A percentile compares a stretch with the other conserved stretches of the same genome.
Conservation (phyloP, 2,888 invertebrate species). For the Lasioglossum oenotherae region DNA sequence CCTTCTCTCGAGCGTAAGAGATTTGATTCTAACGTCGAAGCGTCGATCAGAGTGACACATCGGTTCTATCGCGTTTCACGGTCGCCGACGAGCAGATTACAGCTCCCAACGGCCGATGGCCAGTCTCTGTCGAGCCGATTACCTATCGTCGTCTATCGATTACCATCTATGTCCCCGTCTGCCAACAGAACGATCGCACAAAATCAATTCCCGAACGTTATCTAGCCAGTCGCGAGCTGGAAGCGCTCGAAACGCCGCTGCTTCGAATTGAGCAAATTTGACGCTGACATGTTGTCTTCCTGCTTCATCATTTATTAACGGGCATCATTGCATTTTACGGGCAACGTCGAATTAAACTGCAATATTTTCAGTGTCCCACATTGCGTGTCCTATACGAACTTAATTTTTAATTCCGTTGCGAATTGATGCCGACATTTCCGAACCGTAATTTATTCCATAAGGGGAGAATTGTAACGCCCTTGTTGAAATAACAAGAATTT, state of each 20-base stretch:
- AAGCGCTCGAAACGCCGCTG: background rate
- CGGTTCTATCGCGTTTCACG: slow-evolving; percentile 42
- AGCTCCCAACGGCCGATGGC: slow-evolving; percentile 17
- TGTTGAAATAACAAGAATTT: background rate
- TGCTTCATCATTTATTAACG: background rate
- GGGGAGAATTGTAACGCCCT: background rate
- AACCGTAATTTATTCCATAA: background rate
- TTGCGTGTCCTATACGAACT: background rate
- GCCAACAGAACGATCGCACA: background rate
- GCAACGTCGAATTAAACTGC: too few species aligned
- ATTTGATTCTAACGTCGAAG: background rate
- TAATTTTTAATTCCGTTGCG: background rate
- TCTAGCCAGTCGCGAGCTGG: background rate
- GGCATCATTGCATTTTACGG: background rate
- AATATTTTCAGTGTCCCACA: background rate
- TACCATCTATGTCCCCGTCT: background rate
- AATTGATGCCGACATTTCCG: background rate
- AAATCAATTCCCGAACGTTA: slow-evolving; percentile 20
- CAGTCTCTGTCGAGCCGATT: slow-evolving; percentile 30
- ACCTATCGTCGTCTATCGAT: slow-evolving; percentile 41
- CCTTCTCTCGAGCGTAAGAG: background rate
- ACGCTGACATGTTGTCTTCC: background rate
- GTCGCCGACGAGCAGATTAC: slow-evolving; percentile 23
- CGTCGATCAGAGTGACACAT: background rate
- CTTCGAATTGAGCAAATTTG: background rate